Conservation (phyloP, 2,797 vertebrate species). For the Parauchenoglanis ngamensis region DNA sequence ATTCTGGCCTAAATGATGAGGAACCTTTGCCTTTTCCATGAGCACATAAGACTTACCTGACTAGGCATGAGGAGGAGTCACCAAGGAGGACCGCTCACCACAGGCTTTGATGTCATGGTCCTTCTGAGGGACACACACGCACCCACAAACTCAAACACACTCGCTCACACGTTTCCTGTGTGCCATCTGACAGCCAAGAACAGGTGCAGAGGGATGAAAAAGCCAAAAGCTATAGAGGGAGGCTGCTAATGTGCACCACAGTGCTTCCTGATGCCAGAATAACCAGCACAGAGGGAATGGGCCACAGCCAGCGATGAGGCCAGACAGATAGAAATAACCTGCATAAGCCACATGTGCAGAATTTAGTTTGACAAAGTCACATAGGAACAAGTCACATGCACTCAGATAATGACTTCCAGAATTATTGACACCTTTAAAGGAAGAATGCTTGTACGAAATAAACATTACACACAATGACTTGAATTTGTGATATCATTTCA, state of each 20-base stretch:
- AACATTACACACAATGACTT: not conserved
- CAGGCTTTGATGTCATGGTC: not conserved
- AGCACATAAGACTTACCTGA: slow-evolving; percentile 46
- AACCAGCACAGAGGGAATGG: not conserved
- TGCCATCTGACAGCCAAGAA: slow-evolving; percentile 42
- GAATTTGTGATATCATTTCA: not conserved
- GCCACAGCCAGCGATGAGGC: slow-evolving; percentile 21
- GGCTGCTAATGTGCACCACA: slow-evolving; percentile 38
- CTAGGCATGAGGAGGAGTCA: slow-evolving; percentile 47
- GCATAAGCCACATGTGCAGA: not conserved
- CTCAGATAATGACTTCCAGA: not conserved
- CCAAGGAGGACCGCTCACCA: slow-evolving; percentile 15
- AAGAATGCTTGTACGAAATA: not conserved
- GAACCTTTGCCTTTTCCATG: slow-evolving; percentile 26
- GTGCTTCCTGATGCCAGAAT: slow-evolving; percentile 30
- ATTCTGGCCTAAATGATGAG: not conserved
- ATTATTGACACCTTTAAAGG: not conserved
- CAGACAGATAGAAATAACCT: slow-evolving; percentile 26
- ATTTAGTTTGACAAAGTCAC: not conserved
- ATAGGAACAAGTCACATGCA: not conserved
- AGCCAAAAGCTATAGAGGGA: slow-evolving; percentile 40
- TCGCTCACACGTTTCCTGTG: not conserved
- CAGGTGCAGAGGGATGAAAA: slow-evolving; percentile 50
- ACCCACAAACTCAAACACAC: slow-evolving; percentile 12
- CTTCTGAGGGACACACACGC: slow-evolving; percentile 3